phyloP scores from a whole-genome alignment of 1,140 invertebrate species.

The Battus philenor region DNA sequence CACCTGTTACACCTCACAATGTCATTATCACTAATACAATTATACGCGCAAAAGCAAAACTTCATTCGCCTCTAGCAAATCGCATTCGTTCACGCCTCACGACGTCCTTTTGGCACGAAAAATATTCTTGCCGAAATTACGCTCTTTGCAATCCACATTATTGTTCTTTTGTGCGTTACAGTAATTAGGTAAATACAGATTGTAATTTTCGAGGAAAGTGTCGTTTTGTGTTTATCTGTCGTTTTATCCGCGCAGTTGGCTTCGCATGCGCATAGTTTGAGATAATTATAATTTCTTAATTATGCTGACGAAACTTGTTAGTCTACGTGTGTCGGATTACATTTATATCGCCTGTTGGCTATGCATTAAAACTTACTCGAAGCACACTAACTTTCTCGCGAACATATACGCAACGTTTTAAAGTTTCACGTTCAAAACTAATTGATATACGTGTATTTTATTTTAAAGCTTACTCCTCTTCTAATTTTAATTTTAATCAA shows the following conservation, averaged over 20 bases:
- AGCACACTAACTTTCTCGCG: no score
- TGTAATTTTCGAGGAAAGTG: conserved; percentile 5
- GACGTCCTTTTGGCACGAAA: conserved; percentile 26
- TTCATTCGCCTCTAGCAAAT: conserved; percentile 34
- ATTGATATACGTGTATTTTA: no score
- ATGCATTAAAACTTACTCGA: no score
- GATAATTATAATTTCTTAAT: not conserved
- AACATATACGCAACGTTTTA: no score
- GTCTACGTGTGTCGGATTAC: no score
- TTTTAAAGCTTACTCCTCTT: no score
- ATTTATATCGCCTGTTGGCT: no score
- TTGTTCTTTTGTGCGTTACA: not conserved
- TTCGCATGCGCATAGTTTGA: not conserved
- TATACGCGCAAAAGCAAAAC: conserved; percentile 49
- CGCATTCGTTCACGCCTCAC: conserved; percentile 9
- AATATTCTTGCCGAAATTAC: conserved; percentile 5
- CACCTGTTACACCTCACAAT: conserved; percentile 66
- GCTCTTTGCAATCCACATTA: not conserved
- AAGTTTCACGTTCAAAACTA: no score
- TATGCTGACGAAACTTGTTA: not conserved
- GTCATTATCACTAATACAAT: conserved; percentile 70
- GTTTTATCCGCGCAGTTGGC: conserved; percentile 1
- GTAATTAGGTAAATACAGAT: conserved; percentile 7
- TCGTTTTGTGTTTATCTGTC: conserved; percentile 4
- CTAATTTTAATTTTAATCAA: no score